Evolutionary conservation across 2,797 vertebrate species (phyloP).

Genomic region (Vespertilio murinus): DNA sequence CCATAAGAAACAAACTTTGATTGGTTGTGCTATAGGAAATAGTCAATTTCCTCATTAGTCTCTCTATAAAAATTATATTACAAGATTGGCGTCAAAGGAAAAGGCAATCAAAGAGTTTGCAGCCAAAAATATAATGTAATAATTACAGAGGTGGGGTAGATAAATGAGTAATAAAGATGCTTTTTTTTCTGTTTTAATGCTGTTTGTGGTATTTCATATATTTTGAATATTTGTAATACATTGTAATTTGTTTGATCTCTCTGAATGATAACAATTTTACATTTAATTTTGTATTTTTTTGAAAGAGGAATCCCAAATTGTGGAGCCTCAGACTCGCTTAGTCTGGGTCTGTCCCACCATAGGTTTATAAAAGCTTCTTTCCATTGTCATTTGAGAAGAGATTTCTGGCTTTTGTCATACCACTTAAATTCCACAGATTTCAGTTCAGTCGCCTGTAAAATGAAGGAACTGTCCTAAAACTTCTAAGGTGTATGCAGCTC

Average conservation of each 20-base stretch:
- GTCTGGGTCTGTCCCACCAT: not conserved
- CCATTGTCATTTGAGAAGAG: not conserved
- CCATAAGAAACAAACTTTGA: not conserved
- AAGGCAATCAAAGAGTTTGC: not conserved
- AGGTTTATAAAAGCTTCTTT: not conserved
- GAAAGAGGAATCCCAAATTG: not conserved
- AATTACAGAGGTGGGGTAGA: not conserved
- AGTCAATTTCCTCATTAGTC: not conserved
- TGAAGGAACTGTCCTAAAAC: not conserved
- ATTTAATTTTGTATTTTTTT: not conserved
- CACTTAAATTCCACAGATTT: not conserved
- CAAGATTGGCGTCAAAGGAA: not conserved
- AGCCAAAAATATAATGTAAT: not conserved
- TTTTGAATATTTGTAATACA: not conserved
- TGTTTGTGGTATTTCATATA: not conserved
- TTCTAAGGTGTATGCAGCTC: no score
- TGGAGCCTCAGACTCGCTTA: not conserved
- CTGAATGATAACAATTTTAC: not conserved
- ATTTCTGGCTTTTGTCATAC: not conserved
- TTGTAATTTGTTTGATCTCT: not conserved
- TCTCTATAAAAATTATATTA: not conserved
- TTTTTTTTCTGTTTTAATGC: not conserved
- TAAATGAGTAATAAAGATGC: not conserved
- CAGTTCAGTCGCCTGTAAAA: not conserved
- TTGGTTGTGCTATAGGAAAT: not conserved